Base-by-base conservation (phyloP, 2,888 invertebrate genomes). In the Sphaerophoria taeniata region DNA sequence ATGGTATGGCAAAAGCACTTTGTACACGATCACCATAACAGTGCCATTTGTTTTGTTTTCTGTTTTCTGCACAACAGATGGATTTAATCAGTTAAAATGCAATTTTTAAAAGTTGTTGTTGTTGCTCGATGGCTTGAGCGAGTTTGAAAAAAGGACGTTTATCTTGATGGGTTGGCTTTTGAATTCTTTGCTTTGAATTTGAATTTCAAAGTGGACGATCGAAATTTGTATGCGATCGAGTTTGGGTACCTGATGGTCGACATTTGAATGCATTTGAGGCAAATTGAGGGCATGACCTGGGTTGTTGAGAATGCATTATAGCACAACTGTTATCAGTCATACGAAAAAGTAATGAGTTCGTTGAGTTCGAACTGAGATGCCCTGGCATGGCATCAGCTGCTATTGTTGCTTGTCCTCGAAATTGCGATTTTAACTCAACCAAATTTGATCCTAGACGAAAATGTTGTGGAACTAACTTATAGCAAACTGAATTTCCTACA, bases 141-240 rank as follows among this genome's bases (percentile, higher is more conserved):
- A 55, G 33, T 55, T 53, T 67, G 34, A 60, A 36, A 53, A 60
- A 53, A 53, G 33, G 47, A 76, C 70, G 63, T 36, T 60, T 85
- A 85, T 85, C 85, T 80, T 81, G 85, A 85, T 85, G 81, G 85
- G 56, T 77, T 77, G 76, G 73, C 72, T 81, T 85, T 49, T 49
- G 49, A 49, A 61, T 61, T 65, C 12, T 51, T 51, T 11, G 12
- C 14, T 56, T 65, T 75, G 53, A 73, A 76, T 81, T 85, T 81
- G 73, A 85, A 81, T 72, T 81, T 70, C 81, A 85, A 73, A 76
- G 72, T 73, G 85, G 69, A 85, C 55, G 58, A 49, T 47, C 33
- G 45, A 61, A 80, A 61, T 75, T 84, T 80, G 24, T 24, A 2
- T 24, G 24, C 24, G 24, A 24, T 24, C 24, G 24, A 24, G 24